Conservation (phyloP, 2,797 vertebrate species). For the Aeoliscus strigatus region DNA sequence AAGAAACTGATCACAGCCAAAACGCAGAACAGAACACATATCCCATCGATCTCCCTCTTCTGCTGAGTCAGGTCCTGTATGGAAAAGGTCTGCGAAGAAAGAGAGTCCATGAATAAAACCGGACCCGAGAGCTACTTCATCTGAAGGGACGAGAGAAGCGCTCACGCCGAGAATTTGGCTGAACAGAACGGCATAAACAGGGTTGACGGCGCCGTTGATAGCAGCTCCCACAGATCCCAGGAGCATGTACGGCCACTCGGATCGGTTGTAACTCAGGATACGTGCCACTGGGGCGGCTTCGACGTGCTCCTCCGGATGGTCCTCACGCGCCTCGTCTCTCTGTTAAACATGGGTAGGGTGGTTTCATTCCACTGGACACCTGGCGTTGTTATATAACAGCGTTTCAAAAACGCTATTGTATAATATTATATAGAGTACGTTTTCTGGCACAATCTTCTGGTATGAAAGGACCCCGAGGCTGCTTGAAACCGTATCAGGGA, state of each 20-base stretch:
- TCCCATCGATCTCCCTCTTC: constrained; percentile 64
- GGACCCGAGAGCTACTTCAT: background rate
- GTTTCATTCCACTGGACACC: background rate
- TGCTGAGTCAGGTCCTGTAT: constrained; percentile 68
- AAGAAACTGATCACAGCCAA: constrained; percentile 72
- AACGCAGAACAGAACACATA: constrained; percentile 75
- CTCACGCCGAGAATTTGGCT: constrained; percentile 81
- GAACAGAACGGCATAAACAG: constrained; percentile 78
- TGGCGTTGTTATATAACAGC: background rate
- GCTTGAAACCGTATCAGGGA: constrained; percentile 46
- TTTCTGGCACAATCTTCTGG: background rate
- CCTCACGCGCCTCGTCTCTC: constrained; percentile 34
- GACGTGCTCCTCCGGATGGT: constrained; percentile 23
- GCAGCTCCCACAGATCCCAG: constrained; percentile 77
- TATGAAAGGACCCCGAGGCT: constrained; percentile 21
- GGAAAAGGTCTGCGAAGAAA: constrained; percentile 73
- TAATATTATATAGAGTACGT: constrained; percentile 24
- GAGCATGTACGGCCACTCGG: constrained; percentile 81
- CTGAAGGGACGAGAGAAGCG: background rate
- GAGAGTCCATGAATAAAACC: constrained; percentile 4
- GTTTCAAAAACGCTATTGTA: no score
- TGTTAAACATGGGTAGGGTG: constrained; percentile 16
- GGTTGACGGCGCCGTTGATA: constrained; percentile 75
- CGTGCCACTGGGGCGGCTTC: constrained; percentile 69
- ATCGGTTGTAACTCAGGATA: constrained; percentile 78